Base-by-base conservation (phyloP, 2,888 invertebrate genomes). In the Caenorhabditis japonica region DNA sequence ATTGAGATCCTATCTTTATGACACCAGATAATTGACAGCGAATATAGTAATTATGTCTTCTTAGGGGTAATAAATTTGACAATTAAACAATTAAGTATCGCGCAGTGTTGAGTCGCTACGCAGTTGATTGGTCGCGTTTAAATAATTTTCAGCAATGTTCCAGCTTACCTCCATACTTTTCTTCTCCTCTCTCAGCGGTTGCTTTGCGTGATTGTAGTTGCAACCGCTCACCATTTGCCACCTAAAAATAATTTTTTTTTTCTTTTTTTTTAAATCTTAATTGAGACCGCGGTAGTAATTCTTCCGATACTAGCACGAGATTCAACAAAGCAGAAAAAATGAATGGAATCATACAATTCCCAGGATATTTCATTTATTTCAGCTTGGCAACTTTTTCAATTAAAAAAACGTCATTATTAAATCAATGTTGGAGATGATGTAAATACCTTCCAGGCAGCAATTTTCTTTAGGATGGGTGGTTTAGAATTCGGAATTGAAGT, bases 211-310 rank as follows among this genome's bases (percentile, higher is more conserved):
- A 53, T 41, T 49, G 43, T 56, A 64, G 46, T 41, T 49, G 19
- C 43, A 43, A n/a, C 55, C 34, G 34, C 55, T 49, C 56, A 64
- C 64, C 64, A 64, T 64, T 21, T 36, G 55, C 47, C 62, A 53
- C 47, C 62, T 62, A 44, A 62, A 62, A 30, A 30, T 10, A 7
- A 23, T 3, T 25, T 34, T 8, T 0, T 21, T n/a, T n/a, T 27
- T 38, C 12, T 33, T 33, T 15, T 34, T 19, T 34, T 13, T 15
- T 2, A 12, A 19, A 4, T 12, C n/a, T 4, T 46, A 4, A 8
- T n/a, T n/a, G n/a, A n/a, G n/a, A n/a, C n/a, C n/a, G n/a, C n/a
- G n/a, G n/a, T n/a, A n/a, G n/a, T n/a, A n/a, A n/a, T n/a, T n/a
- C n/a, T 27, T 46, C 46, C 27, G 46, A 27, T 46, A 46, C 46